Evolutionary conservation across 2,113 vertebrate species (phyloP).

Genomic region (Chaetodon auriga): DNA sequence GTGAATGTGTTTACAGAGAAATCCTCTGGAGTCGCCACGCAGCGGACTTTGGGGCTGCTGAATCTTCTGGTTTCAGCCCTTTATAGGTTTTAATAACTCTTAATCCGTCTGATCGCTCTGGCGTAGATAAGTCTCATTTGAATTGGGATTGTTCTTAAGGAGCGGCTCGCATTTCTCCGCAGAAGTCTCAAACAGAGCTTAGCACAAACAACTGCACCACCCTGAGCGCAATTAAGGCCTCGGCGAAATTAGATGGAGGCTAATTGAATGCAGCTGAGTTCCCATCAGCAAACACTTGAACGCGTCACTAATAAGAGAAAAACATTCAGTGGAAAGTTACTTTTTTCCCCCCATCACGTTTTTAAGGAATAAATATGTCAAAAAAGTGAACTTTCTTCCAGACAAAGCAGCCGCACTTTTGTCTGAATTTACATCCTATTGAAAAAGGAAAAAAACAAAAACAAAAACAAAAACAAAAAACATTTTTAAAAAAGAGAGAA

Average conservation of each 20-base stretch:
- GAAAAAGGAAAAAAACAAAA: neutral
- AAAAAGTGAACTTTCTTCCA: neutral
- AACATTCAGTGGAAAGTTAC: conserved; percentile 15
- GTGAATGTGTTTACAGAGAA: conserved; percentile 71
- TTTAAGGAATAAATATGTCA: conserved; percentile 1
- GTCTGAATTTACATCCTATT: neutral
- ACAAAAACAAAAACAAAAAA: too few relatives aligned
- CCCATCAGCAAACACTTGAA: conserved; percentile 69
- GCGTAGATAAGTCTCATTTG: conserved; percentile 91
- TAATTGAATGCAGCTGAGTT: conserved; percentile 82
- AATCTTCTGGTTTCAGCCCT: conserved; percentile 68
- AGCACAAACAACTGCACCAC: conserved; percentile 80
- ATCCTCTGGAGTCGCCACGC: conserved; percentile 67
- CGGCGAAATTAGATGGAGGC: conserved; percentile 75
- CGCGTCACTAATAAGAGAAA: conserved; percentile 49
- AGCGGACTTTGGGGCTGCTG: conserved; percentile 69
- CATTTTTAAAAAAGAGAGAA: neutral
- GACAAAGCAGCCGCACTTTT: neutral
- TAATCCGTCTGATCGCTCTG: conserved; percentile 92
- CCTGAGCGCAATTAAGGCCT: conserved; percentile 83
- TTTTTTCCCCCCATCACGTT: neutral
- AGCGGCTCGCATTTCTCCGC: conserved; percentile 69
- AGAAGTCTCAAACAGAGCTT: conserved; percentile 77
- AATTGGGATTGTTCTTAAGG: conserved; percentile 85
- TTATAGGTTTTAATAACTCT: conserved; percentile 90